A percentile compares a stretch with the other conserved stretches of the same genome.
phyloP scores from a whole-genome alignment of 2,797 vertebrate species.

The Apodemus agrarius region DNA sequence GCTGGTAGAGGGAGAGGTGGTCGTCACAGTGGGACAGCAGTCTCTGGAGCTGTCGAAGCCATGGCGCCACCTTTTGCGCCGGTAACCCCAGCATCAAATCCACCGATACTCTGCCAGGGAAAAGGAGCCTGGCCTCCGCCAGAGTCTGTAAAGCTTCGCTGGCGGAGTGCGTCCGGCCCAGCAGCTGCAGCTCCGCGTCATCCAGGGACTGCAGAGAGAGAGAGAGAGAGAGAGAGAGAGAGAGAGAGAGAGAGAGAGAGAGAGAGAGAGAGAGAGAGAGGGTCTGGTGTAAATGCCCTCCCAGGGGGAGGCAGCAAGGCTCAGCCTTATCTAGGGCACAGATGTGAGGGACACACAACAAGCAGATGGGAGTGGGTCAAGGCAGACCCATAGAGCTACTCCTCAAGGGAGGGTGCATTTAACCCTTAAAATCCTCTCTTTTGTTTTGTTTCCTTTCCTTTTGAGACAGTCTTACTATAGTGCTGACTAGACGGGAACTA shows the following conservation, averaged over 20 bases:
- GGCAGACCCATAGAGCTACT: background rate
- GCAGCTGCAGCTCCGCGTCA: slow-evolving; percentile 88
- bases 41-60: slow-evolving; percentile 88
- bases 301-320: background rate
- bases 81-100: slow-evolving; percentile 95
- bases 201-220: slow-evolving; percentile 90
- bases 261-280: slow-evolving; percentile 37
- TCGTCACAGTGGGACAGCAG: slow-evolving; percentile 87
- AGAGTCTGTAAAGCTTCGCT: slow-evolving; percentile 88
- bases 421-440: background rate
- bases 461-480: background rate
- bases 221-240: slow-evolving; percentile 56
- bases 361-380: background rate
- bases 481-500: background rate
- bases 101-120: slow-evolving; percentile 92
- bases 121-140: slow-evolving; percentile 89
- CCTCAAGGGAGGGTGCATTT: background rate
- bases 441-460: background rate
- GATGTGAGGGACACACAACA: background rate
- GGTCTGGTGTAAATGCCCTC: background rate
- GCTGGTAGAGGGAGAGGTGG: slow-evolving; percentile 95
- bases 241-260: slow-evolving; percentile 43
- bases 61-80: slow-evolving; percentile 87
- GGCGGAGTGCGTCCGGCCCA: slow-evolving; percentile 93
- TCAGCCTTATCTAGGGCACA: background rate